These are phyloP conservation scores for Cricetomys ansorgei DNA, from an alignment of 2,113 vertebrate genomes.

Conservation along the genomic window DNA sequence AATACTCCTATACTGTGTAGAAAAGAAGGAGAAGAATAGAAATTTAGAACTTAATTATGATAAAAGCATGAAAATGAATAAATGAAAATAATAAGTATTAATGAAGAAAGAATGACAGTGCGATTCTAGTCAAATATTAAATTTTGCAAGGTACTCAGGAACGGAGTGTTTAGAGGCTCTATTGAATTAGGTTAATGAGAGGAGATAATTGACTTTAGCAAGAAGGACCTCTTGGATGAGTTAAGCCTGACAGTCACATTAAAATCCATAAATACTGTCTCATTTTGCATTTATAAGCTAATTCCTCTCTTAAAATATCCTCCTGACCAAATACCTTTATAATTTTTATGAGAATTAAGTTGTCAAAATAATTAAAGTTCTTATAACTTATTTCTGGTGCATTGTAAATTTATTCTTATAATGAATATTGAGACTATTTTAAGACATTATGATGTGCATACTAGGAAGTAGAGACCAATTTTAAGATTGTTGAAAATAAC, in stretches of 20 bases:
- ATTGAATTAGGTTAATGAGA: conserved; percentile 12
- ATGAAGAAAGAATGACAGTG: background rate
- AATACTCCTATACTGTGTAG: background rate
- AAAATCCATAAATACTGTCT: conserved; percentile 32
- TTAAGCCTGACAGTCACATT: conserved; percentile 4
- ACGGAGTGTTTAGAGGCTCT: background rate
- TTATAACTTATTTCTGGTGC: background rate
- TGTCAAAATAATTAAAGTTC: background rate
- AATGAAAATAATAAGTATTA: conserved; percentile 27
- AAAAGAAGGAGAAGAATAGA: background rate
- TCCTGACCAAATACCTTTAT: background rate
- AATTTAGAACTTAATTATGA: background rate
- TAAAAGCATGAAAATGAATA: background rate
- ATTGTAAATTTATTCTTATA: background rate
- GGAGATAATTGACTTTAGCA: conserved; percentile 42
- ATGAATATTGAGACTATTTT: background rate
- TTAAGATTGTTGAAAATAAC: background rate
- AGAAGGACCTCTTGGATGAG: background rate
- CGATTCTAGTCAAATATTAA: background rate
- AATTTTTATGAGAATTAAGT: background rate
- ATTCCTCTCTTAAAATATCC: conserved; percentile 5
- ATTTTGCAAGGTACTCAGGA: background rate
- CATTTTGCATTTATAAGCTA: background rate
- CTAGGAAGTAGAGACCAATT: background rate
- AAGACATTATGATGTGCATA: background rate